These are phyloP conservation scores for Acyrthosiphon pisum DNA, from an alignment of 1,140 invertebrate genomes.

Conservation along the genomic window DNA sequence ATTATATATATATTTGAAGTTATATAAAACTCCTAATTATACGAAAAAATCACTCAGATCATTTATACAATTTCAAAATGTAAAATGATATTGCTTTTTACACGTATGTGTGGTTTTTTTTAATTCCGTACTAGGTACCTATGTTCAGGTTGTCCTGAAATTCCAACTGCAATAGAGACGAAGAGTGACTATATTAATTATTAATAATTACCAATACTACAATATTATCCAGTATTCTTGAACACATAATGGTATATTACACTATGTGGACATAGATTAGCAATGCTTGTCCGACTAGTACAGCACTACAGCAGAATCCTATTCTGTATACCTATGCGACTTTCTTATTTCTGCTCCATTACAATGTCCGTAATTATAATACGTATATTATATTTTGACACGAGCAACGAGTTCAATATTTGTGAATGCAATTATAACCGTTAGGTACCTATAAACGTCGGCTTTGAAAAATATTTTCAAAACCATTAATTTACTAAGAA, in stretches of 20 bases:
- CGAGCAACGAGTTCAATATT: background rate
- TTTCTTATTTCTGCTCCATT: slow-evolving; percentile 17
- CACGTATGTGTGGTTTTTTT: background rate
- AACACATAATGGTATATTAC: background rate
- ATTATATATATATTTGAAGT: too few relatives aligned
- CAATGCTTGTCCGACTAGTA: background rate
- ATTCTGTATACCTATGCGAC: background rate
- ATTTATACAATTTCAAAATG: background rate
- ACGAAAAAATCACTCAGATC: background rate
- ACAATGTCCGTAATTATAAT: background rate
- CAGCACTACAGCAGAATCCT: background rate
- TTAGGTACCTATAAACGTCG: too few relatives aligned
- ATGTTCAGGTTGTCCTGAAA: background rate
- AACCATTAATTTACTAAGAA: background rate
- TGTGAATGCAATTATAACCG: background rate
- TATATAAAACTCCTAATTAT: background rate
- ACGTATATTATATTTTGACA: background rate
- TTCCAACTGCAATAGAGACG: background rate
- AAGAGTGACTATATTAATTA: background rate
- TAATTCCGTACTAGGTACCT: background rate
- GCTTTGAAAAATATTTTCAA: background rate
- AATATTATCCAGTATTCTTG: background rate
- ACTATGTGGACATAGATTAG: background rate
- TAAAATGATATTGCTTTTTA: background rate
- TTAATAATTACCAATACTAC: background rate